phyloP scores from a whole-genome alignment of 2,113 vertebrate genomes.

The Brachyistius frenatus region DNA sequence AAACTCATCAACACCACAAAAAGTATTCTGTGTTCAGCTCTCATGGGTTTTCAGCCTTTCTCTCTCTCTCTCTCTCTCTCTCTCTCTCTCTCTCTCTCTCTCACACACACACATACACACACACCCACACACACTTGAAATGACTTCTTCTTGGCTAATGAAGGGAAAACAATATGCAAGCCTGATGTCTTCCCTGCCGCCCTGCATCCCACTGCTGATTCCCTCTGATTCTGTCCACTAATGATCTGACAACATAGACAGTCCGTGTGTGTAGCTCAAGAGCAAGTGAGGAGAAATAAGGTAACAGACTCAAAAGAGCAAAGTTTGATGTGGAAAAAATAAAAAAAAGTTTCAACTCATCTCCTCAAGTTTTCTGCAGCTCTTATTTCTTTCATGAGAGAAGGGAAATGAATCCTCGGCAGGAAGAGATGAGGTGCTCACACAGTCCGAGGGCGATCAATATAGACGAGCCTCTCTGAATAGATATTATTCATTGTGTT shows the following conservation, averaged over 20 bases:
- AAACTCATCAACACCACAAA: slow-evolving; percentile 60
- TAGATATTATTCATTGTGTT: slow-evolving; percentile 66
- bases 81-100: not conserved
- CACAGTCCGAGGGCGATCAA: slow-evolving; percentile 41
- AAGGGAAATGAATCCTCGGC: slow-evolving; percentile 22
- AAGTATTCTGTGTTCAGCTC: slow-evolving; percentile 30
- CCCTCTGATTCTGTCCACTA: slow-evolving; percentile 46
- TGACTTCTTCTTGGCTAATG: slow-evolving; percentile 44
- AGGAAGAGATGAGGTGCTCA: slow-evolving; percentile 27
- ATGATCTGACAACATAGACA: slow-evolving; percentile 43
- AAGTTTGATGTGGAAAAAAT: slow-evolving; percentile 28
- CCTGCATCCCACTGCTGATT: slow-evolving; percentile 32
- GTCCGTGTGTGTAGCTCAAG: not conserved
- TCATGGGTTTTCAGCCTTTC: slow-evolving; percentile 30
- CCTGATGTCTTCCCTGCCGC: slow-evolving; percentile 4
- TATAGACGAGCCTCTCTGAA: slow-evolving; percentile 51
- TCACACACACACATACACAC: slow-evolving; percentile 2
- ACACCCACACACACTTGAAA: slow-evolving; percentile 10
- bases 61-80: not conserved
- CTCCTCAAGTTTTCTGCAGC: not conserved
- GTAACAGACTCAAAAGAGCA: slow-evolving; percentile 10
- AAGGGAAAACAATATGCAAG: slow-evolving; percentile 29
- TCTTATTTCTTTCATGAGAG: slow-evolving; percentile 53
- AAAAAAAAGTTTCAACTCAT: slow-evolving; percentile 34
- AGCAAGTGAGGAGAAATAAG: slow-evolving; percentile 3